Base-by-base conservation (phyloP, 2,888 invertebrate species). In the Argynnis bischoffii region DNA sequence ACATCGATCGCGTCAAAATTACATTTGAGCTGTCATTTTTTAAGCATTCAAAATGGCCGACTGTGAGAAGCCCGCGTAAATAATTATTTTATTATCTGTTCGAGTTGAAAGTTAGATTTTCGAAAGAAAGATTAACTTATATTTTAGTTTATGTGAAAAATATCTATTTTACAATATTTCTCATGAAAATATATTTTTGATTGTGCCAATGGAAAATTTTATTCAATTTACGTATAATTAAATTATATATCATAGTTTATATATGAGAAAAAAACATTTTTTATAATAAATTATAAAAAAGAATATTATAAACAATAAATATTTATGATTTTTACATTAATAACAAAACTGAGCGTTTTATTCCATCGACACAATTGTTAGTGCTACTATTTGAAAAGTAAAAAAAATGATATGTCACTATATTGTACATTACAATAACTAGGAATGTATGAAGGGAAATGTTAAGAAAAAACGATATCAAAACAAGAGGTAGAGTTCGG, bases 361-460 rank as follows among this genome's bases (percentile, higher is more conserved):
- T 41, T 54, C 61, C 60, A 60, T 26, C 26, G 50, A 60, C 66
- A 61, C 48, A 66, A 64, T 65, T 57, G 31, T 63, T 66, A 64
- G 56, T 64, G 61, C 59, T 63, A 53, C 60, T 67, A 63, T 65
- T 59, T 65, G 60, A 51, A 71, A 71, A 66, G 21, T 55, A 72
- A 72, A 64, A 69, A 71, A 71, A 71, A 61, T 90, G 90, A 91
- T 91, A 90, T 91, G 91, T 90, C 75, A 81, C 77, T 81, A 84
- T 79, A 79, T 86, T 84, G 83, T 84, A 86, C 84, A 85, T 87
- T 81, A 86, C 80, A 87, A 83, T 81, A 65, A 56, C 70, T 69
- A 63, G 67, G 61, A 60, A 60, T 63, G 31, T 61, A 48, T 48
- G 59, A 31, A 31, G 48, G 57, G 21, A 16, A 53, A 55, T 46